A percentile compares a stretch with the other conserved stretches of the same genome.
phyloP scores from a whole-genome alignment of 2,888 invertebrate species.

The Habrosyne pyritoides region DNA sequence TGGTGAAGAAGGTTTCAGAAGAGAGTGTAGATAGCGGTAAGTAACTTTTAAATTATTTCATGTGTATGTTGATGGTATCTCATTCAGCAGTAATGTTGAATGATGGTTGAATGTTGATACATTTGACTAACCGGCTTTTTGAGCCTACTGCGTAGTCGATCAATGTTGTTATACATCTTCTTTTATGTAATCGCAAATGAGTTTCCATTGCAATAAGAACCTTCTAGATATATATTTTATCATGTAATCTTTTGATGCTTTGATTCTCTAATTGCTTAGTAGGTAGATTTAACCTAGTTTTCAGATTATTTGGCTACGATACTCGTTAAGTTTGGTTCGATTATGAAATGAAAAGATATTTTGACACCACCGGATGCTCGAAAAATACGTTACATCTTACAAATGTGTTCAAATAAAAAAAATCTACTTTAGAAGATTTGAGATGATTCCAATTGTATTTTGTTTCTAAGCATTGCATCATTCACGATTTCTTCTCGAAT shows the following conservation, averaged over 20 bases:
- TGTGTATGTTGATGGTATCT: slow-evolving; percentile 9
- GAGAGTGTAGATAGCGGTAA: slow-evolving; percentile 83
- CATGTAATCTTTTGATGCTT: background rate
- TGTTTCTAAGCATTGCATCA: background rate
- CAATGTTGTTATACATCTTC: slow-evolving; percentile 23
- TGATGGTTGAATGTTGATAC: slow-evolving; percentile 24
- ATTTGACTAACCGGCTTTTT: slow-evolving; percentile 39
- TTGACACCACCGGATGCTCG: background rate
- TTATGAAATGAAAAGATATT: background rate
- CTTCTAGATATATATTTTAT: background rate
- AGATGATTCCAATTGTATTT: background rate
- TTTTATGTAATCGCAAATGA: slow-evolving; percentile 7
- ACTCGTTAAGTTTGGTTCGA: background rate
- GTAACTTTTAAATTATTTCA: slow-evolving; percentile 38
- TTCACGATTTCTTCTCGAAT: background rate
- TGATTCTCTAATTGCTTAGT: background rate
- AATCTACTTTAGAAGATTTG: background rate
- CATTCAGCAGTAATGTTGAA: slow-evolving; percentile 23
- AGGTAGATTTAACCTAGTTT: background rate
- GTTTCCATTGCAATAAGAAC: background rate
- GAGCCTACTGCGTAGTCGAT: slow-evolving; percentile 44
- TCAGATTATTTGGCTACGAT: background rate
- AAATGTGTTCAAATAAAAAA: background rate
- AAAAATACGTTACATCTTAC: background rate
- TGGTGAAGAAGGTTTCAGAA: slow-evolving; percentile 84